Evolutionary conservation across 2,113 vertebrate species (phyloP).

Genomic region (Ciconia stormi): DNA sequence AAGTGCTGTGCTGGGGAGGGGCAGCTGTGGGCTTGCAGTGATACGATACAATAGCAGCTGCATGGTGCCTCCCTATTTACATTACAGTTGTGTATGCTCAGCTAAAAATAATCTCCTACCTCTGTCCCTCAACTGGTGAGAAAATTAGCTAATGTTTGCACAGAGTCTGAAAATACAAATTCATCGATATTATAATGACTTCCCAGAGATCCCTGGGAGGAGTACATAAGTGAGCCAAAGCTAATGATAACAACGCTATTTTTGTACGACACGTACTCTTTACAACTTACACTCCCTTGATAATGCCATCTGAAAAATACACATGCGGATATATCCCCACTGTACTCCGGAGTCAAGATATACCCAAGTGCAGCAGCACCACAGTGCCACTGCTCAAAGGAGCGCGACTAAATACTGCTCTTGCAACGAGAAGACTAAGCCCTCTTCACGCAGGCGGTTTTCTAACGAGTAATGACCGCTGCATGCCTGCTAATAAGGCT

Average conservation of each 20-base stretch:
- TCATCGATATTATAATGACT: constrained; percentile 39
- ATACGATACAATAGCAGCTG: neutral
- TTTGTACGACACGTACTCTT: neutral
- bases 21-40: neutral
- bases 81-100: neutral
- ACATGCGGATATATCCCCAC: neutral
- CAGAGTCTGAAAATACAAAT: neutral
- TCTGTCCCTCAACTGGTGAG: neutral
- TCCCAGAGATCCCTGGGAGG: constrained; percentile 34
- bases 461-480: neutral
- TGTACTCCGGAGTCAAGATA: neutral
- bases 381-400: neutral
- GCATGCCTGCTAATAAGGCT: neutral
- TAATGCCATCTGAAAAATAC: neutral
- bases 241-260: constrained; percentile 36
- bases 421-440: neutral
- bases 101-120: constrained; percentile 43
- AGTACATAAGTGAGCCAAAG: neutral
- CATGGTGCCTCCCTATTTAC: neutral
- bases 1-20: neutral
- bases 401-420: neutral
- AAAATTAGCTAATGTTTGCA: constrained; percentile 6
- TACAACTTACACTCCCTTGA: neutral
- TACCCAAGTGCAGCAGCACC: neutral
- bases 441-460: neutral